These are phyloP conservation scores for Salvelinus namaycush DNA, from an alignment of 2,113 vertebrate genomes.

Conservation along the genomic window DNA sequence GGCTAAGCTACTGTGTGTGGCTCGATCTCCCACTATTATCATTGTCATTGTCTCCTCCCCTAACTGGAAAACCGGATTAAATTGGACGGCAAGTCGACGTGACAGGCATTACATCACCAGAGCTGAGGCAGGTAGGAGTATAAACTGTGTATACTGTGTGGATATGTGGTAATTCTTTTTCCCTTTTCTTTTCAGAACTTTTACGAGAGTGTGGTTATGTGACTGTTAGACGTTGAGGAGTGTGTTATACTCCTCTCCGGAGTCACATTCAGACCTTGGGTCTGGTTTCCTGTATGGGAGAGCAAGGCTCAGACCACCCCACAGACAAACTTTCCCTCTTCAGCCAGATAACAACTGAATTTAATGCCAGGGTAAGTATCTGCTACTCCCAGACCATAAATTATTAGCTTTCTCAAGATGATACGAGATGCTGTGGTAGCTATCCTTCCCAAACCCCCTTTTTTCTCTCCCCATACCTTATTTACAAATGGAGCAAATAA, in stretches of 20 bases:
- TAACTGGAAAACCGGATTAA: conserved; percentile 2
- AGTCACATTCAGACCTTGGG: conserved; percentile 10
- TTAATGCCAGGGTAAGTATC: conserved; percentile 35
- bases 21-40: conserved; percentile 21
- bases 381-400: conserved; percentile 32
- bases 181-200: background rate
- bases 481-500: conserved; percentile 72
- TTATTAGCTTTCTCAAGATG: conserved; percentile 36
- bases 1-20: conserved; percentile 47
- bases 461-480: conserved; percentile 62
- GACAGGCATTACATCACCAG: background rate
- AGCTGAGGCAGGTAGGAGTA: background rate
- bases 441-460: background rate
- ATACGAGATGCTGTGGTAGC: conserved; percentile 40
- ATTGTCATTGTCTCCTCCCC: background rate
- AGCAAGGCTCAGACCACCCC: conserved; percentile 17
- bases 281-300: conserved; percentile 6
- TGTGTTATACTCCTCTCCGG: background rate
- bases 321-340: conserved; percentile 16
- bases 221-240: background rate
- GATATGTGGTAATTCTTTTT: background rate
- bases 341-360: conserved; percentile 24
- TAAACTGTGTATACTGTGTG: background rate
- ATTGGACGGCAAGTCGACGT: conserved; percentile 32
- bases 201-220: background rate